phyloP scores from a whole-genome alignment of 2,888 invertebrate genomes.

The Andrena marginata region DNA sequence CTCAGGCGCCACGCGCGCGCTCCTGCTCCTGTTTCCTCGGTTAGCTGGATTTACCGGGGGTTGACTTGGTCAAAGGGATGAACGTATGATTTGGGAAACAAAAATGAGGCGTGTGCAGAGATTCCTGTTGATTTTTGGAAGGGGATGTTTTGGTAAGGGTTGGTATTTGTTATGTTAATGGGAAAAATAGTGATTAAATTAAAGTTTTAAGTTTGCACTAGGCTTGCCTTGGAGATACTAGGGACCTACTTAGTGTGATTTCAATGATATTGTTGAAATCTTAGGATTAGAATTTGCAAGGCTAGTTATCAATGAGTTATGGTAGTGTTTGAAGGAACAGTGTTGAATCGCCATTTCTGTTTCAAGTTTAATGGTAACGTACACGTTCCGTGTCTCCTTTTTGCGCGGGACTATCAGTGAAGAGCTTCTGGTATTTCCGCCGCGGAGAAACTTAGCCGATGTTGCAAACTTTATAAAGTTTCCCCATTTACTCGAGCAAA shows the following conservation, averaged over 20 bases:
- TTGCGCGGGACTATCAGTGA: slow-evolving; percentile 43
- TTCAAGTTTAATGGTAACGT: slow-evolving; percentile 20
- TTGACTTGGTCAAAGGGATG: too few species aligned
- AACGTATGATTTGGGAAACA: too few species aligned
- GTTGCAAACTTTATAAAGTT: slow-evolving; percentile 66
- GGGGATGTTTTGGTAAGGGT: too few species aligned
- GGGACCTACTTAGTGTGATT: too few species aligned
- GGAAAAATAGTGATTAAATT: too few species aligned
- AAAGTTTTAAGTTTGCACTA: too few species aligned
- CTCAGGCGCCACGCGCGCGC: not conserved
- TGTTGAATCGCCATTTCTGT: not conserved
- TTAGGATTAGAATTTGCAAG: not conserved
- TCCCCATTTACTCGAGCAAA: slow-evolving; percentile 67
- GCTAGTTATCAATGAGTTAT: not conserved
- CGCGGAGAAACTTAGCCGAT: slow-evolving; percentile 63
- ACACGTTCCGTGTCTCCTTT: slow-evolving; percentile 27
- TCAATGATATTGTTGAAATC: too few species aligned
- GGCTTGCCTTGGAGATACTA: too few species aligned
- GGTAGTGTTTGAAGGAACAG: not conserved
- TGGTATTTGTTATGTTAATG: too few species aligned
- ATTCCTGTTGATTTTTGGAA: too few species aligned
- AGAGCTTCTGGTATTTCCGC: slow-evolving; percentile 62
- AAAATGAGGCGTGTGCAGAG: too few species aligned
- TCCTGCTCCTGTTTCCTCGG: not conserved
- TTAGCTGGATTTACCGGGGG: not conserved